Base-by-base conservation (phyloP, 2,113 vertebrate genomes). In the Podiceps cristatus region DNA sequence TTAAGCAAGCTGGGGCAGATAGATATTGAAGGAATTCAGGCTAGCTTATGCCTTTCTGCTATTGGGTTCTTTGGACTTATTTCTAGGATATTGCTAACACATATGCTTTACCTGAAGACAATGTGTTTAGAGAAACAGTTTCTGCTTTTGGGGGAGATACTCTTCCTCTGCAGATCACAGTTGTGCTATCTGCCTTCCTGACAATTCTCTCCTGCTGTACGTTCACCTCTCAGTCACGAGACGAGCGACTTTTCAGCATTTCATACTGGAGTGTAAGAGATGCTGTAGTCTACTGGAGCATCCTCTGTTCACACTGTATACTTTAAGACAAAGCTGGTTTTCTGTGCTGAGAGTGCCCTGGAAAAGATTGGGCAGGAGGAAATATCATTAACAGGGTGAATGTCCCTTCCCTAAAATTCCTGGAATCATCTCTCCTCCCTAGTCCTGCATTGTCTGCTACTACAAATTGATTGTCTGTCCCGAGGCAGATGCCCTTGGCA, bases 221-320 rank as follows among this genome's bases (percentile, higher is more conserved):
- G 7, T 59, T 81, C 25, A n/a, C 28, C 45, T 58, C 44, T 86
- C 69, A 55, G 5, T 69, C 50, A 13, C 0, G 0, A 64, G 47
- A 31, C 0, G 0, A 55, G 35, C 18, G 18, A 22, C 40, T 64
- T 80, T 24, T 55, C 72, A 18, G 6, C 42, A 18, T 90, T 88
- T 76, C 19, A 16, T 52, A 35, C 6, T 29, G 8, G 53, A 42
- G 56, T 49, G 25, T 37, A 12, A 58, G 67, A 74, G n/a, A 44
- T 25, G 10, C 59, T 47, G 28, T 69, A n/a, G 7, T 18, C 55
- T 81, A 5, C 52, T 75, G 59, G 72, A 55, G 19, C 8, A 66
- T 83, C 35, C 50, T 63, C 31, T 66, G 11, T 27, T 75, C 59
- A 40, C 28, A 11, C 3, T 44, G 22, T 25, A 1, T 71, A 20